These are phyloP conservation scores for Takifugu ocellatus DNA, from an alignment of 2,797 vertebrate species.

Conservation along the genomic window DNA sequence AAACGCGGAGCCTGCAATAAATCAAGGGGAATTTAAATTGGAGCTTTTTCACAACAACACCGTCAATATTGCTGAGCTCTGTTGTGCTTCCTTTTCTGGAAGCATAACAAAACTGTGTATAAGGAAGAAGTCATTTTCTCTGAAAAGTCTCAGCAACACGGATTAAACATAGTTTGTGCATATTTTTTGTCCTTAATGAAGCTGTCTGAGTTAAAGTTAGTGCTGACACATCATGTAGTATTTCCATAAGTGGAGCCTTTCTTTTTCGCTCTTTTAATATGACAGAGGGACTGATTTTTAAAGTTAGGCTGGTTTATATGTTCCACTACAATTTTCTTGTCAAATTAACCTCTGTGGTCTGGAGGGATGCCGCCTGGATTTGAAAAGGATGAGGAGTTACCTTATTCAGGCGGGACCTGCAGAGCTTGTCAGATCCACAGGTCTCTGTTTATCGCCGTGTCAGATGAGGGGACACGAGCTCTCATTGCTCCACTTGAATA, in stretches of 20 bases:
- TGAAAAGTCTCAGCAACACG: slow-evolving; percentile 23
- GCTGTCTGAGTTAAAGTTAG: not conserved
- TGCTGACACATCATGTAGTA: no score
- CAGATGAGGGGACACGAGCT: slow-evolving; percentile 39
- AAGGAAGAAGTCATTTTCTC: slow-evolving; percentile 26
- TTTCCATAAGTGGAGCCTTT: no score
- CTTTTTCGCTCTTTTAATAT: slow-evolving; percentile 8
- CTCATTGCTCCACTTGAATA: slow-evolving; percentile 59
- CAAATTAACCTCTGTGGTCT: slow-evolving; percentile 41
- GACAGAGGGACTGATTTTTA: slow-evolving; percentile 14
- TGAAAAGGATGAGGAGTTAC: slow-evolving; percentile 39
- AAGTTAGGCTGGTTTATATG: slow-evolving; percentile 16
- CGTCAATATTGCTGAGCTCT: slow-evolving; percentile 23
- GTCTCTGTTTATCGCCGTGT: slow-evolving; percentile 62
- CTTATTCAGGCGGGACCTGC: slow-evolving; percentile 49
- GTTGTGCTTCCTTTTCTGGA: slow-evolving; percentile 16
- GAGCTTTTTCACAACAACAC: slow-evolving; percentile 17
- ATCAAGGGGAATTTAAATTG: slow-evolving; percentile 39
- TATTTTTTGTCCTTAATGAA: slow-evolving; percentile 17
- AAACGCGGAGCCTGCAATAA: slow-evolving; percentile 29
- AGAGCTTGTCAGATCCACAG: slow-evolving; percentile 47
- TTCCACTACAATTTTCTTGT: slow-evolving; percentile 25
- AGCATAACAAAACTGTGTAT: slow-evolving; percentile 7
- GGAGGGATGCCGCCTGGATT: slow-evolving; percentile 26
- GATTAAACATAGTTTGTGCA: slow-evolving; percentile 23